These are phyloP conservation scores for Coracopsis vasa DNA, from an alignment of 2,113 vertebrate species.

Conservation along the genomic window DNA sequence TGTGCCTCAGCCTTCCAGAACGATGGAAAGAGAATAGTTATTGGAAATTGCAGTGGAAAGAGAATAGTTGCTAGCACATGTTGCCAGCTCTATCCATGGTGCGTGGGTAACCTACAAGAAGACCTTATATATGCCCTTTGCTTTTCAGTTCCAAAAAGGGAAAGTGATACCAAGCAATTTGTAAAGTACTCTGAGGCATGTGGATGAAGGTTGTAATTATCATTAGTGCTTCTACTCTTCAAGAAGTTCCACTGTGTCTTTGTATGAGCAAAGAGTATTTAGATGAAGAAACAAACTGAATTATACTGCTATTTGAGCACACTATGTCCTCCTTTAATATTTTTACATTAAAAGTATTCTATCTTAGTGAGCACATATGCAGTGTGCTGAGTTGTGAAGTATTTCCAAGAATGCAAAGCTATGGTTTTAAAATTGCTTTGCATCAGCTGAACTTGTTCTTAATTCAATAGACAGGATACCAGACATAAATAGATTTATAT, in stretches of 20 bases:
- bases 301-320: not conserved
- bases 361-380: not conserved
- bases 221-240: not conserved
- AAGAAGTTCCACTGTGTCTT: not conserved
- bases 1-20: not conserved
- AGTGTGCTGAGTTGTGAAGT: not conserved
- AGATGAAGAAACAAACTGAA: not conserved
- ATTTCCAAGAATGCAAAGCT: not conserved
- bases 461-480: not conserved
- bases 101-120: not conserved
- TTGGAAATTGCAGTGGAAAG: not conserved
- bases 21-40: fast-evolving
- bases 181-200: not conserved
- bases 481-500: not conserved
- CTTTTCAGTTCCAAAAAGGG: not conserved
- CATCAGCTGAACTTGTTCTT: not conserved
- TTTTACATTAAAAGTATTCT: not conserved
- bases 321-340: not conserved
- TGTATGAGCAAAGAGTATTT: not conserved
- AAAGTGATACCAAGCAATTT: not conserved
- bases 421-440: not conserved
- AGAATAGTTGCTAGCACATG: fast-evolving
- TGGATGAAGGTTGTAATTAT: not conserved
- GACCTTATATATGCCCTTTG: not conserved
- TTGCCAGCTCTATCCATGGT: not conserved